Evolutionary conservation across 2,888 invertebrate species (phyloP).

Genomic region (Willowsia nigromaculata): DNA sequence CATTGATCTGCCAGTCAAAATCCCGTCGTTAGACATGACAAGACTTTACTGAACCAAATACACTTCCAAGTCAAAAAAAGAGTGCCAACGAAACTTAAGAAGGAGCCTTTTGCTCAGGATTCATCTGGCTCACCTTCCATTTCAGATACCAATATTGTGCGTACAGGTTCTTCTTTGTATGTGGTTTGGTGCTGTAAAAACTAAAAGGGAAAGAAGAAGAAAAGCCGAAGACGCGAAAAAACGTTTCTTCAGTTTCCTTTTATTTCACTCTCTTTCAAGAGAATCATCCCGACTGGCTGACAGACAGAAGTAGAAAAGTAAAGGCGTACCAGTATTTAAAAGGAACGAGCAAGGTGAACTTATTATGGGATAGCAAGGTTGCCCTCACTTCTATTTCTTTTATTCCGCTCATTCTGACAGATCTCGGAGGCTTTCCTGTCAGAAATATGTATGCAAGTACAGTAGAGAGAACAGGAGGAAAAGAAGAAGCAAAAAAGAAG

Average conservation of each 20-base stretch:
- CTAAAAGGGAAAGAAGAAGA: neutral
- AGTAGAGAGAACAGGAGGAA: neutral
- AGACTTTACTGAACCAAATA: conserved; percentile 57
- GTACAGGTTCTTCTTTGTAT: neutral
- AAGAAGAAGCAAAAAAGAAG: neutral
- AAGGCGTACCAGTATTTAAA: neutral
- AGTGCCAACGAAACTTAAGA: neutral
- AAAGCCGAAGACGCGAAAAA: neutral
- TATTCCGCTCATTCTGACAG: conserved; percentile 32
- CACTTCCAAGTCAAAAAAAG: conserved; percentile 13
- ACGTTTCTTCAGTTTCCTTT: conserved; percentile 36
- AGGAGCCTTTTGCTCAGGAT: neutral
- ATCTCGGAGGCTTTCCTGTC: conserved; percentile 69
- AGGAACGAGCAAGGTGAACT: neutral
- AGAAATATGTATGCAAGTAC: conserved; percentile 43
- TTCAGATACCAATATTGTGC: neutral
- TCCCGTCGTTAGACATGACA: conserved; percentile 63
- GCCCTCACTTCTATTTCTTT: conserved; percentile 1
- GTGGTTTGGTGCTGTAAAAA: conserved; percentile 18
- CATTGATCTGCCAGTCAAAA: conserved; percentile 73
- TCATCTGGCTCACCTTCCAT: neutral
- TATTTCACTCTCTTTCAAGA: neutral
- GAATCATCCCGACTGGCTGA: conserved; percentile 7
- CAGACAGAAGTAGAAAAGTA: neutral
- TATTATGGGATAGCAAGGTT: neutral